These are phyloP conservation scores for Drosophila pandora DNA, from an alignment of 1,140 invertebrate genomes.

Conservation along the genomic window DNA sequence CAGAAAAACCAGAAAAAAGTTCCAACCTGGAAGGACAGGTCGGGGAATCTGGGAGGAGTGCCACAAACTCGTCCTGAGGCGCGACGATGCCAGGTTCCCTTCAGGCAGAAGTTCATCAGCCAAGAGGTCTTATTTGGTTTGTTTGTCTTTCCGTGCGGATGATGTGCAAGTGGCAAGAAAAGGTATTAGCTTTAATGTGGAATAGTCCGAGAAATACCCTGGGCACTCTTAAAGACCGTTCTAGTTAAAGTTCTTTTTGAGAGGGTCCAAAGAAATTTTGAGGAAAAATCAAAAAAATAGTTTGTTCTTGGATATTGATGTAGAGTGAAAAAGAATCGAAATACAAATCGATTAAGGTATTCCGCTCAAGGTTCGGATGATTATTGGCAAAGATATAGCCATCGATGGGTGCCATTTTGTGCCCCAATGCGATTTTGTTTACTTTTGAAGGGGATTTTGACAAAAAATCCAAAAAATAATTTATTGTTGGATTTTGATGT, in stretches of 20 bases:
- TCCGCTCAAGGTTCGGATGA: no score
- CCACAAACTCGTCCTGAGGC: neutral
- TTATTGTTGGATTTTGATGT: no score
- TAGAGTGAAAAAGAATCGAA: no score
- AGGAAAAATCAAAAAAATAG: no score
- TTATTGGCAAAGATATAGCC: no score
- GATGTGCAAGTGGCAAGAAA: neutral
- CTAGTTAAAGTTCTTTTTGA: neutral
- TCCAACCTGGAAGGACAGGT: conserved; percentile 19
- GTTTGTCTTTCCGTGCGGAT: neutral
- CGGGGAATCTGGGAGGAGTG: neutral
- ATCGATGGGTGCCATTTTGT: no score
- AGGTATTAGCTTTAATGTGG: neutral
- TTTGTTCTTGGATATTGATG: no score
- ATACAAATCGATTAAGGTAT: no score
- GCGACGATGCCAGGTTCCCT: neutral
- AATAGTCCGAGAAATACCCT: neutral
- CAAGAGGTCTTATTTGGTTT: conserved; percentile 5
- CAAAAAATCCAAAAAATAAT: no score
- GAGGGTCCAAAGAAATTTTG: no score
- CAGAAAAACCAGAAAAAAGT: conserved; percentile 10
- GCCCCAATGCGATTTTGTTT: no score
- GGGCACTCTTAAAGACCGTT: neutral
- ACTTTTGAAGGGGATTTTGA: no score
- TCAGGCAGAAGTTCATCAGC: neutral